These are phyloP conservation scores for Pardalotus punctatus DNA, from an alignment of 2,113 vertebrate species.

Conservation along the genomic window DNA sequence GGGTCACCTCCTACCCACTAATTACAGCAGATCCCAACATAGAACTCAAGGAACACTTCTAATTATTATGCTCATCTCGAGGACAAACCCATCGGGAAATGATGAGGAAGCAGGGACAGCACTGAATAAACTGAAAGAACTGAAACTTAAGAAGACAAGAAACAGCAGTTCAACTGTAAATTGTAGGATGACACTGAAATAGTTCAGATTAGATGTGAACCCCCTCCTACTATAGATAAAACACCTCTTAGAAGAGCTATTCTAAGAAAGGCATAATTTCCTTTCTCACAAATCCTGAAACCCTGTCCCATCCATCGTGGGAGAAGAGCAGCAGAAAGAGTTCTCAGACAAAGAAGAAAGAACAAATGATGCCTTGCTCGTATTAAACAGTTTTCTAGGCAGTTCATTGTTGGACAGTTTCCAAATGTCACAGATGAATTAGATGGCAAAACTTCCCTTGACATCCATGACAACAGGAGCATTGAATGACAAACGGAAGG, in stretches of 20 bases:
- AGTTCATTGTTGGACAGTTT: background rate
- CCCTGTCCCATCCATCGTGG: background rate
- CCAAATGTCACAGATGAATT: background rate
- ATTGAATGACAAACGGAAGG: background rate
- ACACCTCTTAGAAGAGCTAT: background rate
- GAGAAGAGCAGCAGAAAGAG: background rate
- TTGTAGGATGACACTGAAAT: background rate
- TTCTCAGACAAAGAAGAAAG: background rate
- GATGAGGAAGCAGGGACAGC: background rate
- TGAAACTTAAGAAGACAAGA: background rate
- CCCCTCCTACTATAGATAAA: background rate
- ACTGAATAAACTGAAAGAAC: background rate
- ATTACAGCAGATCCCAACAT: background rate
- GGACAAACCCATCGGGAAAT: background rate
- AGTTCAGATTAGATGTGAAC: background rate
- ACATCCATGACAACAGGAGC: background rate
- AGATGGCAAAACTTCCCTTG: background rate
- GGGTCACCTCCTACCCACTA: background rate
- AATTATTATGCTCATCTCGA: background rate
- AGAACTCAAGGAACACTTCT: background rate
- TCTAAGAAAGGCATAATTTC: constrained; percentile 2
- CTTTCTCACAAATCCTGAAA: background rate
- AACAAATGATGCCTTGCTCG: background rate
- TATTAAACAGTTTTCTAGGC: background rate
- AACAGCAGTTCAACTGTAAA: background rate